A percentile compares a stretch with the other conserved stretches of the same genome.
phyloP scores from a whole-genome alignment of 2,113 vertebrate species.

The Colinus virginianus region DNA sequence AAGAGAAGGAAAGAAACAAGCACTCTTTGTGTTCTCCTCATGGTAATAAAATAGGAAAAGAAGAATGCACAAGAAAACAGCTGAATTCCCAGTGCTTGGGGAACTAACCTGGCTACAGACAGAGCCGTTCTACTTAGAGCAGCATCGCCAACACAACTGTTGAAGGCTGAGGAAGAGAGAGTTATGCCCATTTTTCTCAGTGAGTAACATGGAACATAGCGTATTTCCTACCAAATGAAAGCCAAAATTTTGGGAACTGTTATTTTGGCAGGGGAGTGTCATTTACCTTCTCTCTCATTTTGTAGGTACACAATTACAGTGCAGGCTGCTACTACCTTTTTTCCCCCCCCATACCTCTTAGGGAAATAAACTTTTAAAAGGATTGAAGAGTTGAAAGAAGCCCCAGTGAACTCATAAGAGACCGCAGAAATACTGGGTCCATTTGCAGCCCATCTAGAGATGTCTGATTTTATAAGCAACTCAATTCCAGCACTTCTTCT shows the following conservation, averaged over 20 bases:
- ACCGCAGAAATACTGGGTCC: neutral
- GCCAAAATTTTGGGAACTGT: neutral
- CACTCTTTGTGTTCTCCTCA: conserved; percentile 29
- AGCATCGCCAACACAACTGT: neutral
- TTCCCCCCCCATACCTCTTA: neutral
- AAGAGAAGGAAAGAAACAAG: conserved; percentile 38
- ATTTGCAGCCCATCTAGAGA: neutral
- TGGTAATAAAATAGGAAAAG: conserved; percentile 60
- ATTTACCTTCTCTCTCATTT: neutral
- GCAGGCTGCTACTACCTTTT: neutral
- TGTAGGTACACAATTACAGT: neutral
- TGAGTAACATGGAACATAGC: neutral
- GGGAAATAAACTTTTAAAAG: neutral
- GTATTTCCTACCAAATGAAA: neutral
- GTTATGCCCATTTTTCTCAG: conserved; percentile 10
- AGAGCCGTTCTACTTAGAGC: neutral
- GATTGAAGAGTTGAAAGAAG: neutral
- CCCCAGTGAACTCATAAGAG: neutral
- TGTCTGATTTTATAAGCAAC: conserved; percentile 29
- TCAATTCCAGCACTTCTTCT: conserved; percentile 5
- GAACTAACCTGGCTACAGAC: conserved; percentile 28
- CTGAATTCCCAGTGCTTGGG: conserved; percentile 43
- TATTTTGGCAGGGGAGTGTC: neutral
- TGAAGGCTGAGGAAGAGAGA: conserved; percentile 22
- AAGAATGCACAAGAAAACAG: conserved; percentile 50